These are phyloP conservation scores for Paelopatides confundens DNA, from an alignment of 53 echinoderm and acorn worm species.

Conservation along the genomic window DNA sequence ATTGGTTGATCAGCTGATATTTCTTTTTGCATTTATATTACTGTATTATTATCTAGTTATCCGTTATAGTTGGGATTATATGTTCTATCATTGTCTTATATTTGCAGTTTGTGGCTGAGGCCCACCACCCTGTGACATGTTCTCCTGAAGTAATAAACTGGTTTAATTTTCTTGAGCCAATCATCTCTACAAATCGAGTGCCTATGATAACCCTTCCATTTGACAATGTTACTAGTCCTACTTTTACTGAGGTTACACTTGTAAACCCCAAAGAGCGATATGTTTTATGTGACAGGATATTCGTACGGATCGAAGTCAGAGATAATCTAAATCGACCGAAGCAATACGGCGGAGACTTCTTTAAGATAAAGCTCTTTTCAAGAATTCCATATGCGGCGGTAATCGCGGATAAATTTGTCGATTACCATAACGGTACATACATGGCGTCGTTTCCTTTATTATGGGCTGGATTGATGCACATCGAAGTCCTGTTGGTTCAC, in stretches of 20 bases:
- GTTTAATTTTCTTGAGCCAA: background rate
- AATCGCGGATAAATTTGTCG: background rate
- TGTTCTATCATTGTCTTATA: no score
- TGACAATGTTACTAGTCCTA: background rate
- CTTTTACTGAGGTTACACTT: background rate
- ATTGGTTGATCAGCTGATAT: no score
- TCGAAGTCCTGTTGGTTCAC: background rate
- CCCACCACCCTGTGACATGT: background rate
- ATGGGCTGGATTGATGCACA: background rate
- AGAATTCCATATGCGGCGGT: constrained; percentile 1
- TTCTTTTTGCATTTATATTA: no score
- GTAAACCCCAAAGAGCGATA: background rate
- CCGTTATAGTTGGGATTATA: no score
- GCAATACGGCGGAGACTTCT: background rate
- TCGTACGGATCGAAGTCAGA: background rate
- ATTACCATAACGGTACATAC: constrained; percentile 14
- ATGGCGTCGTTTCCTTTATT: background rate
- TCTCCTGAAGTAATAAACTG: background rate
- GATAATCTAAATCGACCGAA: constrained; percentile 16
- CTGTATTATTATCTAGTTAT: no score
- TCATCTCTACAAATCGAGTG: background rate
- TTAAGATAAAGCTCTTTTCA: background rate
- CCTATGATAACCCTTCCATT: background rate
- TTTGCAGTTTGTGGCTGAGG: background rate
- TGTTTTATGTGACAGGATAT: background rate